These are phyloP conservation scores for Entomobrya multifasciata DNA, from an alignment of 2,888 invertebrate genomes.

Conservation along the genomic window DNA sequence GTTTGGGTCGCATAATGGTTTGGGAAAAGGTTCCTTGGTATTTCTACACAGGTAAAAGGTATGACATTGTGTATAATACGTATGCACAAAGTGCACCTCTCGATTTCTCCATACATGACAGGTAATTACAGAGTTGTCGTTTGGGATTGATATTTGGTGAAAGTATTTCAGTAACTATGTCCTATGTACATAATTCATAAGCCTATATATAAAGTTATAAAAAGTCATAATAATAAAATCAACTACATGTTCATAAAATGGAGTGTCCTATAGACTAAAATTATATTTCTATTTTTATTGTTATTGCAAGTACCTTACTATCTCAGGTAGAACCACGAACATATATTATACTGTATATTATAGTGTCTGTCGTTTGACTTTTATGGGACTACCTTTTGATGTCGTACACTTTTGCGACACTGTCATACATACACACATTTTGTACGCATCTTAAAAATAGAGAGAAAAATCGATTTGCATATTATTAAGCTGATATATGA, in stretches of 20 bases:
- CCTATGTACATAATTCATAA: not conserved
- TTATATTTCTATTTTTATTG: conserved; percentile 29
- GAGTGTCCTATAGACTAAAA: conserved; percentile 1
- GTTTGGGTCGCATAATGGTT: not conserved
- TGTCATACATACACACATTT: too few species aligned
- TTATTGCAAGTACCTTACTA: conserved; percentile 13
- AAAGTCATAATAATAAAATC: too few species aligned
- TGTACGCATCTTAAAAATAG: too few species aligned
- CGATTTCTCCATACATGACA: conserved; percentile 36
- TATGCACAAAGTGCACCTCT: conserved; percentile 32
- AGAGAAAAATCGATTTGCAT: conserved; percentile 30
- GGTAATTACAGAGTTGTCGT: conserved; percentile 38
- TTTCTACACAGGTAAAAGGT: not conserved
- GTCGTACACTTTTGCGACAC: not conserved
- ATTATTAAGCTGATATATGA: not conserved
- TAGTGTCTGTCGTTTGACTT: not conserved
- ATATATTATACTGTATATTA: not conserved
- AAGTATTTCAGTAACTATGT: not conserved
- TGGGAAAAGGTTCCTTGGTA: conserved; percentile 4
- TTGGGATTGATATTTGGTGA: conserved; percentile 31
- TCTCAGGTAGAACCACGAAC: not conserved
- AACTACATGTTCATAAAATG: too few species aligned
- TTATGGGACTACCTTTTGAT: not conserved
- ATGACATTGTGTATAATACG: conserved; percentile 14
- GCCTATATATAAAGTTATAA: too few species aligned